Conservation (phyloP, 2,797 vertebrate species). For the Spizella passerina region DNA sequence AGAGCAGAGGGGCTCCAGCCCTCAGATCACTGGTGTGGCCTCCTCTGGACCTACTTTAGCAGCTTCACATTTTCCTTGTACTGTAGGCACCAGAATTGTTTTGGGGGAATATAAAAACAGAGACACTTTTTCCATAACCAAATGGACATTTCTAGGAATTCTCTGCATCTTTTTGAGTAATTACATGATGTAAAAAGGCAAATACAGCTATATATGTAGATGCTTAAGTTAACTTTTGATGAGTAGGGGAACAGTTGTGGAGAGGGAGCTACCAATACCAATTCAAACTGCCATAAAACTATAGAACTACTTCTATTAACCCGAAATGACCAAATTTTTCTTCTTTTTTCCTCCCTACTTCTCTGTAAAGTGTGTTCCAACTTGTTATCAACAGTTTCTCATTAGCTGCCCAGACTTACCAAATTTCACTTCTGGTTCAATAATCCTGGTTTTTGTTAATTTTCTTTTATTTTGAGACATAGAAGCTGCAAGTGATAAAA, state of each 20-base stretch:
- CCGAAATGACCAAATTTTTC: rapidly evolving
- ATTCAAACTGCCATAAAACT: neutral
- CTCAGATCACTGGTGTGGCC: rapidly evolving
- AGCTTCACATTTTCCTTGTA: neutral
- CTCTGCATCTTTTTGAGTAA: neutral
- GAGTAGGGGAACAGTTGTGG: neutral
- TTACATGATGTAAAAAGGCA: neutral
- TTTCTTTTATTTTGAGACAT: neutral
- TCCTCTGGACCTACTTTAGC: neutral
- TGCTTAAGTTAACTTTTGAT: neutral
- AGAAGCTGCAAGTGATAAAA: neutral
- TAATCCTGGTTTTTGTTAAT: neutral
- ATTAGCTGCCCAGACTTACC: neutral
- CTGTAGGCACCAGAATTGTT: neutral
- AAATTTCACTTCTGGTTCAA: neutral
- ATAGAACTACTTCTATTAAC: neutral
- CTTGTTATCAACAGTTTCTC: neutral
- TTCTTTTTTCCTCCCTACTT: neutral
- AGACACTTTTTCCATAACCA: neutral
- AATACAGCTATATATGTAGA: neutral
- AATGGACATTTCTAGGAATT: neutral
- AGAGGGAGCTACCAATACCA: rapidly evolving
- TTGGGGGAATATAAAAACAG: neutral
- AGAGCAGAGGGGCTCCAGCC: neutral
- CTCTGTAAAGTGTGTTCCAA: neutral